Evolutionary conservation across 2,888 invertebrate genomes (phyloP), one percentile per base, ranked within the genome.

Genomic region (Panzeria rudis): DNA sequence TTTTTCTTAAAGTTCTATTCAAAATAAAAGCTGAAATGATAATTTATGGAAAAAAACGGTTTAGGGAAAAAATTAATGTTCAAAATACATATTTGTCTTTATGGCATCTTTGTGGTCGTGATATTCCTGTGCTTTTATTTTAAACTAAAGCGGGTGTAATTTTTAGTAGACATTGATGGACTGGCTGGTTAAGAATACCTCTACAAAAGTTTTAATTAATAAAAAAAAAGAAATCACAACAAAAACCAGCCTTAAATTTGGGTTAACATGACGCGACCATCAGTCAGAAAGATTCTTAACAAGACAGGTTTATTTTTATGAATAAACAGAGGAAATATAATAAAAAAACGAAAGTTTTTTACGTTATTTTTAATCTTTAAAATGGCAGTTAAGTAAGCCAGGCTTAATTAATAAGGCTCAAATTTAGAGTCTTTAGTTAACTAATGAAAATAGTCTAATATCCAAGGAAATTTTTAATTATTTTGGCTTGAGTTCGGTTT

Each of bases 91-190:
- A 38, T 54, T 69, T 54, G 54, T 69, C 68, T 52, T 69, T 69
- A 69, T 69, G 68, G 68, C 23, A 69, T 52, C 52, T 38, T 69
- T 52, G 25, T n/a, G 52, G n/a, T 41, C 38, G 35, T 54, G 50
- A 32, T 68, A 20, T 68, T 68, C 13, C 32, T 68, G 54, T 25
- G 52, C 17, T 52, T 68, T 52, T 13, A 9, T 52, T 35, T 38
- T 54, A n/a, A 15, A 38, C 11, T 54, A 54, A 54, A 69, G 52
- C 69, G 52, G 68, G 68, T 69, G 35, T 69, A 23, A 23, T 69
- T 52, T 29, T 69, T 52, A 69, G n/a, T 52, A 35, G 38, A 52
- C 68, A 25, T 69, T 69, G 69, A 69, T 69, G 25, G 41, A 69
- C 54, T 38, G 62, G 6, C 54, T 54, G 69, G n/a, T 54, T 54